Evolutionary conservation across 2,797 vertebrate species (phyloP).

Genomic region (Discoglossus pictus): DNA sequence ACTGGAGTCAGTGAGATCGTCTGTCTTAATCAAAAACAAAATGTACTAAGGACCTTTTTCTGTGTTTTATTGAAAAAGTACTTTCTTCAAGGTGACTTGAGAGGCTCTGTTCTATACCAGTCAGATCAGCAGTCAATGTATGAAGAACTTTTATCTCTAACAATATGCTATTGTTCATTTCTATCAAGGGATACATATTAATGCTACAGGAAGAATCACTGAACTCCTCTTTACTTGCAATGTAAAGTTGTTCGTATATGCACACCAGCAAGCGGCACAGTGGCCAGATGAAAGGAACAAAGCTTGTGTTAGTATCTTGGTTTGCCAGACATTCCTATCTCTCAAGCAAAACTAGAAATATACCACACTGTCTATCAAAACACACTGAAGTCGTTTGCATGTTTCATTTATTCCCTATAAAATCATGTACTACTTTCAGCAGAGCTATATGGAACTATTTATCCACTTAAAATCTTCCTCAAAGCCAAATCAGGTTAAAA

Average conservation of each 20-base stretch:
- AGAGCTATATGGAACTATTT: too few relatives aligned
- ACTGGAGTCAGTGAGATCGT: slow-evolving; percentile 33
- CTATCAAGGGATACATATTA: slow-evolving; percentile 5
- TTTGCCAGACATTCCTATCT: not conserved
- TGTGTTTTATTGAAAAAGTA: slow-evolving; percentile 52
- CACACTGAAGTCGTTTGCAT: not conserved
- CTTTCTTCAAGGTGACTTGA: slow-evolving; percentile 56
- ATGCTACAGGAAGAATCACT: not conserved
- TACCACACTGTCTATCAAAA: not conserved
- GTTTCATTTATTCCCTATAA: too few relatives aligned
- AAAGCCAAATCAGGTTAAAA: too few relatives aligned
- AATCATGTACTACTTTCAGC: too few relatives aligned
- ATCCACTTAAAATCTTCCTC: too few relatives aligned
- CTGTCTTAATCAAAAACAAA: slow-evolving; percentile 48
- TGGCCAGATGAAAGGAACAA: slow-evolving; percentile 27
- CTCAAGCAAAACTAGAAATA: not conserved
- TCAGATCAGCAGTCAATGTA: slow-evolving; percentile 34
- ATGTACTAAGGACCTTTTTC: slow-evolving; percentile 48
- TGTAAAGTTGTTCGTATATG: slow-evolving; percentile 4
- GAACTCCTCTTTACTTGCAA: slow-evolving; percentile 29
- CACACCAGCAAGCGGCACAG: slow-evolving; percentile 6
- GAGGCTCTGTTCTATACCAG: slow-evolving; percentile 44
- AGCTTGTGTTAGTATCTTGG: not conserved
- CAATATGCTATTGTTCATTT: slow-evolving; percentile 16
- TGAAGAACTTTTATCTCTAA: slow-evolving; percentile 46